A percentile compares a stretch with the other conserved stretches of the same genome.
phyloP scores from a whole-genome alignment of 2,888 invertebrate genomes.

The Pocota personata region DNA sequence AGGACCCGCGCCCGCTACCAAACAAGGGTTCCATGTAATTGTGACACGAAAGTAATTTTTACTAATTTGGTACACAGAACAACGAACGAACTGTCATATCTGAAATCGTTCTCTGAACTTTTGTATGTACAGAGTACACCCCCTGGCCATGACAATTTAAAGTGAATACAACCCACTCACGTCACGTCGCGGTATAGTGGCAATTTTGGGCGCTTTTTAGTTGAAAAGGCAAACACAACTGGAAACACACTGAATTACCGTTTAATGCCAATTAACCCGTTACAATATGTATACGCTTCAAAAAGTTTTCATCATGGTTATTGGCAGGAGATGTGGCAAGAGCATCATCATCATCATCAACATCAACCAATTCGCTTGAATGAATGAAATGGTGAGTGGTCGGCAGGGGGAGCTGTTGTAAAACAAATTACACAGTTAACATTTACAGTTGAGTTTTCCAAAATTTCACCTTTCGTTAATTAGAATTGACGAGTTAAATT shows the following conservation, averaged over 20 bases:
- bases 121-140: too few relatives aligned
- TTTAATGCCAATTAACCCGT: slow-evolving; percentile 63
- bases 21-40: slow-evolving; percentile 31
- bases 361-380: slow-evolving; percentile 58
- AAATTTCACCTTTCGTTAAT: slow-evolving; percentile 59
- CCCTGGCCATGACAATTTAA: slow-evolving; percentile 3
- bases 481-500: slow-evolving; percentile 57
- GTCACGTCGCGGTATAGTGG: slow-evolving; percentile 23
- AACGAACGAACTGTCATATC: slow-evolving; percentile 37
- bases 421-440: slow-evolving; percentile 56
- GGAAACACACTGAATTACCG: slow-evolving; percentile 50
- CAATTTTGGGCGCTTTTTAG: slow-evolving; percentile 54
- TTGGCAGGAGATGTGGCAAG: slow-evolving; percentile 35
- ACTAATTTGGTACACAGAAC: slow-evolving; percentile 54
- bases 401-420: neutral
- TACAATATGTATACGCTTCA: slow-evolving; percentile 58
- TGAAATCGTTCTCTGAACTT: neutral
- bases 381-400: slow-evolving; percentile 1
- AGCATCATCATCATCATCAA: slow-evolving; percentile 8
- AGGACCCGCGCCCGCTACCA: neutral
- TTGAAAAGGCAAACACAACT: slow-evolving; percentile 60
- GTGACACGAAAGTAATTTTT: slow-evolving; percentile 63
- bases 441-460: slow-evolving; percentile 45
- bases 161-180: slow-evolving; percentile 9
- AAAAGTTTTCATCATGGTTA: slow-evolving; percentile 55